Conservation (phyloP, 2,797 vertebrate genomes). For the Siniperca undulata region DNA sequence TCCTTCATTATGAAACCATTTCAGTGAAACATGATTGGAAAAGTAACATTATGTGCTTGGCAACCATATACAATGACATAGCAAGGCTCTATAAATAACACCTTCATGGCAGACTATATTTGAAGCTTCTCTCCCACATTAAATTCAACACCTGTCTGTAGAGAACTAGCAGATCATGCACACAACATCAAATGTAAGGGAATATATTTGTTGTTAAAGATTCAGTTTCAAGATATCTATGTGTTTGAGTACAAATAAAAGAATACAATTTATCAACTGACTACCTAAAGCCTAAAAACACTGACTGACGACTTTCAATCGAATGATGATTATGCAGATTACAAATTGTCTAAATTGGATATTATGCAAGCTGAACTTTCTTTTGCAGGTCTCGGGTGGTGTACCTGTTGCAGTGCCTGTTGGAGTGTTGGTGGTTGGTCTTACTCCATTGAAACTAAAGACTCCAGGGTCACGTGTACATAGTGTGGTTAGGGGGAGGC, state of each 20-base stretch:
- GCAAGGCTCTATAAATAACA: constrained; percentile 67
- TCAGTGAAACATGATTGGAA: constrained; percentile 10
- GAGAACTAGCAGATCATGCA: constrained; percentile 5
- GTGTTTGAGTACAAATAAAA: background rate
- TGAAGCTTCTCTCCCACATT: constrained; percentile 51
- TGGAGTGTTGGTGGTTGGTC: constrained; percentile 30
- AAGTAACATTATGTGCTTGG: constrained; percentile 42
- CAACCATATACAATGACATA: constrained; percentile 49
- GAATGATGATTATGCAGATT: background rate
- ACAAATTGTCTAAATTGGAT: background rate
- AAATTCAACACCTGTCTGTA: constrained; percentile 63
- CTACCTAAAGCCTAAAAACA: background rate
- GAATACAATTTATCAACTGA: background rate
- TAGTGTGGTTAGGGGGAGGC: constrained; percentile 60
- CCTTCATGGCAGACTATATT: constrained; percentile 67
- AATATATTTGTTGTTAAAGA: background rate
- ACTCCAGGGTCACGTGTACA: constrained; percentile 51
- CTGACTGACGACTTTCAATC: background rate
- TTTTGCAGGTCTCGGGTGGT: background rate
- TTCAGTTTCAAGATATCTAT: background rate
- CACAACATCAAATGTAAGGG: background rate
- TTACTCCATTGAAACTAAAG: constrained; percentile 66
- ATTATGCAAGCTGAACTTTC: background rate
- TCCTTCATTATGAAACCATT: background rate
- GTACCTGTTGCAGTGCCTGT: background rate